A percentile compares a stretch with the other conserved stretches of the same genome.
Conservation (phyloP, 2,888 invertebrate species). For the Xestia ashworthii region DNA sequence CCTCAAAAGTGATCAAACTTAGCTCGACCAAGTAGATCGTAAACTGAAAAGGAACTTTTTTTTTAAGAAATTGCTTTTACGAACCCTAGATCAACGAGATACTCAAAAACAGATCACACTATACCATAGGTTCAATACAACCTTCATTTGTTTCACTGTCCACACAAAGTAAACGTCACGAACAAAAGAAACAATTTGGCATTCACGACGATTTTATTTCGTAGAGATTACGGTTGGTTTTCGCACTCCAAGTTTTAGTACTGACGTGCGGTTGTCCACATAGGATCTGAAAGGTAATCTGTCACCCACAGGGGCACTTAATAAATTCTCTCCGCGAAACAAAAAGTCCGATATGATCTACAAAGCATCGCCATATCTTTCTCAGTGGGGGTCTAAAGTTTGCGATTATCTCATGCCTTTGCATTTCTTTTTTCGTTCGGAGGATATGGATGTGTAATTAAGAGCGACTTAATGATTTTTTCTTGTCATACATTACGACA, state of each 20-base stretch:
- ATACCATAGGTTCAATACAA: background rate
- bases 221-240: slow-evolving; percentile 6
- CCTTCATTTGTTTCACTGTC: slow-evolving; percentile 27
- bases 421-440: background rate
- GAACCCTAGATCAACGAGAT: background rate
- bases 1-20: background rate
- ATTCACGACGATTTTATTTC: slow-evolving; percentile 8
- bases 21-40: background rate
- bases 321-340: slow-evolving; percentile 66
- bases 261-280: slow-evolving; percentile 50
- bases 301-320: slow-evolving; percentile 60
- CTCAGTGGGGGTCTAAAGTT: slow-evolving; percentile 29
- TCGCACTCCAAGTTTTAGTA: background rate
- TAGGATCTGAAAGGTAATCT: slow-evolving; percentile 54
- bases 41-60: background rate
- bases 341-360: slow-evolving; percentile 62
- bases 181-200: background rate
- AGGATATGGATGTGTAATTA: background rate
- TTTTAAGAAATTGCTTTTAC: background rate
- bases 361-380: slow-evolving; percentile 55
- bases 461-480: background rate
- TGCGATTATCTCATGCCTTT: slow-evolving; percentile 10
- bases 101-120: background rate
- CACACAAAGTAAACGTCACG: slow-evolving; percentile 10
- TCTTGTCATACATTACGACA: background rate